Base-by-base conservation (phyloP, 1,140 invertebrate species). In the Megalopta genalis region DNA sequence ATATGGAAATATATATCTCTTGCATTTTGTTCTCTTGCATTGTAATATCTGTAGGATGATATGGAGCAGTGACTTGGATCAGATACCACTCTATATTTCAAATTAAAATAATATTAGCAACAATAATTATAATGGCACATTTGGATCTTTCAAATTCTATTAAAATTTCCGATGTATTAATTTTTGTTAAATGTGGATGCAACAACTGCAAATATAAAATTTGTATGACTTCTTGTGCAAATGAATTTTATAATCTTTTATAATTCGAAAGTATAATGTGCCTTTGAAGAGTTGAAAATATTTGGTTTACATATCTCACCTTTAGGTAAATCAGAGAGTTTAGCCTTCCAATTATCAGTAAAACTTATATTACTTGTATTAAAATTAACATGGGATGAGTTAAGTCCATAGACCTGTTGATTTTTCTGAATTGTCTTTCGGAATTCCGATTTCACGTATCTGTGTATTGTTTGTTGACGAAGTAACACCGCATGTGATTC, bases 81-180 rank as follows among this genome's bases (percentile, higher is more conserved):
- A 95, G 88, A 39, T 95, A 94, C 94, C 95, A 95, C 90, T 95
- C 94, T 95, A 88, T 68, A 90, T 90, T 70, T 9, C 57, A 64
- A 78, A 64, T 66, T 77, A 86, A 75, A 39, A 80, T 68, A 64
- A 66, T 42, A 77, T 62, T 12, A 62, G 32, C 0, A n/a, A 73
- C n/a, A 83, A 62, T 18, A 57, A 62, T 57, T 67, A 66, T 27
- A 12, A 46, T 12, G 42, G 10, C 10, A 46, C 3, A 46, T 12
- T 12, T 2, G 2, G 12, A 14, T 12, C 2, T 46, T 14, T 46
- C 12, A 46, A 3, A 46, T 14, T 46, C 2, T 6, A 42, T 0
- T 10, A 42, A 42, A 42, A 42, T 8, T 42, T 42, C 39, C 6
- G 2, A 42, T 42, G 9, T 42, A 42, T 42, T 10, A 42, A 42